Conservation (phyloP, 2,113 vertebrate genomes). For the Dromas ardeola region DNA sequence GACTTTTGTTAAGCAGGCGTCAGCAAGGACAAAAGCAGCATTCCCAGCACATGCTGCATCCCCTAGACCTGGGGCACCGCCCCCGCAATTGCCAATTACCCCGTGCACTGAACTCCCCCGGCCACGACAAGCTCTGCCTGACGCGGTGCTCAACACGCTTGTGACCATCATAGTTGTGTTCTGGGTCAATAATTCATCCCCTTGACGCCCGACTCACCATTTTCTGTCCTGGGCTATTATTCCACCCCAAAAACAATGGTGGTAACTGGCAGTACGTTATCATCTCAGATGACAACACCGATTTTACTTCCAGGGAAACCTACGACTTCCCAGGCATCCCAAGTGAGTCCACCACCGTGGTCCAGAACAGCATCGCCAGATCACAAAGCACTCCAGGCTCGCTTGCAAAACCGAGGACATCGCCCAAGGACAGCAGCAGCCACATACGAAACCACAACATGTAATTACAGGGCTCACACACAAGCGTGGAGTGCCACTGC, state of each 20-base stretch:
- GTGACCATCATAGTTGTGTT: neutral
- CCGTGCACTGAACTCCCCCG: neutral
- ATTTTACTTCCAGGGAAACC: neutral
- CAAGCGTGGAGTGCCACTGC: rapidly evolving
- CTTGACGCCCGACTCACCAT: neutral
- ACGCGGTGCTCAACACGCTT: neutral
- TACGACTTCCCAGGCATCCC: neutral
- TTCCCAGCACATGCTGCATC: neutral
- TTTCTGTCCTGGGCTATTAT: neutral
- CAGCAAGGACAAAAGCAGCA: neutral
- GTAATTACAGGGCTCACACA: rapidly evolving
- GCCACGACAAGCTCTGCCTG: neutral
- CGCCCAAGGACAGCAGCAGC: neutral
- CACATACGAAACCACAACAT: neutral
- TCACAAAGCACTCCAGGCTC: neutral
- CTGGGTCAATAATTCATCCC: neutral
- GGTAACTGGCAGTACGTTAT: neutral
- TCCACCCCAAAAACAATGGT: neutral
- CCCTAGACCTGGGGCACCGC: neutral
- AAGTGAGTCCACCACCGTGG: neutral
- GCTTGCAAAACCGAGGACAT: rapidly evolving
- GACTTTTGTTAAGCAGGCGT: neutral
- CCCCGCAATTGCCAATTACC: neutral
- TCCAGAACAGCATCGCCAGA: neutral
- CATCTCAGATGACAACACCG: neutral